Conservation (phyloP, 2,113 vertebrate genomes). For the Megaceryle torquata region DNA sequence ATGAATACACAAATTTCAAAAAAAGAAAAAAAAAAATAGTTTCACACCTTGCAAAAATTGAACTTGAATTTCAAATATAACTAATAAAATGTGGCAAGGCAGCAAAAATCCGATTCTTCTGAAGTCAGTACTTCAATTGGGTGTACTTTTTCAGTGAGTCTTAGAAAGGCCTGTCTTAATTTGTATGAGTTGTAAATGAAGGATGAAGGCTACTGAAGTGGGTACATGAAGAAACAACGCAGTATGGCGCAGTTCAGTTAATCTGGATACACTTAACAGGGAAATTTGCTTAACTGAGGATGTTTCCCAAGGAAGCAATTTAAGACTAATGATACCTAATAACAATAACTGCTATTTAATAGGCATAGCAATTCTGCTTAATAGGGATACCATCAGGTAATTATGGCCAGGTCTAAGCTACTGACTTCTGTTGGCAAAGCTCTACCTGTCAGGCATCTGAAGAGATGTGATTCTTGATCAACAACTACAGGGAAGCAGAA, state of each 20-base stretch:
- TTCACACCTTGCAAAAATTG: neutral
- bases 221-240: slow-evolving; percentile 14
- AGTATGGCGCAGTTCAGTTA: neutral
- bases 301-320: slow-evolving; percentile 59
- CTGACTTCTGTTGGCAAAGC: neutral
- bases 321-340: slow-evolving; percentile 58
- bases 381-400: slow-evolving; percentile 52
- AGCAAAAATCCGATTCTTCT: neutral
- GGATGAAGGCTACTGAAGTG: neutral
- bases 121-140: neutral
- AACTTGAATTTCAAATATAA: neutral
- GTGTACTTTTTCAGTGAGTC: neutral
- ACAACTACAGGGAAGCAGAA: neutral
- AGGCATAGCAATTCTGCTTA: slow-evolving; percentile 35
- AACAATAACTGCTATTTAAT: slow-evolving; percentile 59
- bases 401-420: slow-evolving; percentile 32
- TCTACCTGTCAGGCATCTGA: neutral
- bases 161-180: neutral
- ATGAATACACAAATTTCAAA: neutral
- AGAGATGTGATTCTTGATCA: neutral
- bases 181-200: neutral
- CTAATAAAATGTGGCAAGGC: neutral
- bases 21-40: neutral
- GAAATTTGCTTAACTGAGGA: slow-evolving; percentile 55
- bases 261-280: slow-evolving; percentile 38